Evolutionary conservation across 2,797 vertebrate genomes (phyloP), one percentile per base, ranked within the genome.

Genomic region (Serranus cabrilla): DNA sequence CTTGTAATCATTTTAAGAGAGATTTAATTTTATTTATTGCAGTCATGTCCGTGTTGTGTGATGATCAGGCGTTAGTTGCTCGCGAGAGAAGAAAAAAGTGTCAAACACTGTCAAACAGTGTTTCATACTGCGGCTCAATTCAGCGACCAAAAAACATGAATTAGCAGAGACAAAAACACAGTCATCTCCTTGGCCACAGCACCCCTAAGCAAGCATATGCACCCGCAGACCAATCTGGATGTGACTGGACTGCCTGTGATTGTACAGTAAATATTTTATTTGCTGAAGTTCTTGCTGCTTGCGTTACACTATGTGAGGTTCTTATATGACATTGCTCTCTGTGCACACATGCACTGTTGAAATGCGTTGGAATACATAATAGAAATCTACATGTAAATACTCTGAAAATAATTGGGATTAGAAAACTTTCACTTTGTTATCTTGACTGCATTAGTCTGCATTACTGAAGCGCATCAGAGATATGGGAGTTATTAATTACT

Each of bases 251-350:
- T 12, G 23, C 60, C 16, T 62, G 23, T 60, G 11, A 57, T 21
- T 64, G 9, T 20, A 34, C 39, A n/a, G 39, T 43, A 20, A 55
- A 45, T 49, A 46, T 62, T 70, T 39, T 39, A 40, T 72, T 59
- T 55, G n/a, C 52, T 14, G 23, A 43, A 50, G 20, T 56, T 51
- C 2, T 52, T 68, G 18, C 5, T 11, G 39, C 45, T 74, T 43
- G 21, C 0, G 0, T 71, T 37, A 11, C 6, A 25, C 27, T 37
- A 10, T 55, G 1, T 11, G 43, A 23, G 12, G 4, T 31, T 57
- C 3, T 16, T 2, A 9, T 27, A 9, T 17, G 25, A 25, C 13
- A 9, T 16, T 50, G 6, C 3, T 49, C 5, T 21, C 13, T 20
- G 5, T 20, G 37, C 16, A 55, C 10, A 16, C 20, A 23, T n/a